A percentile compares a stretch with the other conserved stretches of the same genome.
Evolutionary conservation across 2,888 invertebrate species (phyloP).

Genomic region (Dasypolia templi): DNA sequence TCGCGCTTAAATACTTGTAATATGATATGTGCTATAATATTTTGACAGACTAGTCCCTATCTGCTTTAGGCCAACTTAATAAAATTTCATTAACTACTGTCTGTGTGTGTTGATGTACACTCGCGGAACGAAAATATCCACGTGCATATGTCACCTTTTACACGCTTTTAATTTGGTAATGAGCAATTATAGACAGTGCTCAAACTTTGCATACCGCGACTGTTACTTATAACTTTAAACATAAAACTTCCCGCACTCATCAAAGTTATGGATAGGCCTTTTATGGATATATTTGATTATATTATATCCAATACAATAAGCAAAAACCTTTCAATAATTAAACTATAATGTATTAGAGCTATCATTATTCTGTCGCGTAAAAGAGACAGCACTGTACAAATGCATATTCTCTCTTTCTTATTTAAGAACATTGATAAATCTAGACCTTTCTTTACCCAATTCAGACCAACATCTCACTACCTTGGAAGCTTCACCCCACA

Average conservation of each 20-base stretch:
- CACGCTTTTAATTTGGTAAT: not conserved
- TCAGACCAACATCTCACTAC: constrained; percentile 43
- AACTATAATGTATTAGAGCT: constrained; percentile 11
- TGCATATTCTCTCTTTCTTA: not conserved
- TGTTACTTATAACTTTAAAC: not conserved
- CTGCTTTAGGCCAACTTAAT: constrained; percentile 3
- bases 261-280: not conserved
- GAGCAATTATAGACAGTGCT: not conserved
- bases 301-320: constrained; percentile 16
- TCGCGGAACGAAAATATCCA: not conserved
- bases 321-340: constrained; percentile 31
- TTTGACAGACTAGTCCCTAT: constrained; percentile 10
- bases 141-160: not conserved
- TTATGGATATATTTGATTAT: not conserved
- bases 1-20: constrained; percentile 20
- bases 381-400: constrained; percentile 16
- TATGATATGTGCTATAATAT: constrained; percentile 49
- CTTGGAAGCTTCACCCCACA: constrained; percentile 42
- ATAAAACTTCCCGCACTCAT: not conserved
- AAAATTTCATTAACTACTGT: not conserved
- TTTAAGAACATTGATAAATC: constrained; percentile 1
- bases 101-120: not conserved
- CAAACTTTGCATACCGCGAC: not conserved
- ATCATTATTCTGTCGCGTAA: constrained; percentile 2
- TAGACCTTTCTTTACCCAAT: constrained; percentile 26